phyloP scores from a whole-genome alignment of 2,888 invertebrate species.

The Brachypalpus laphriformis region DNA sequence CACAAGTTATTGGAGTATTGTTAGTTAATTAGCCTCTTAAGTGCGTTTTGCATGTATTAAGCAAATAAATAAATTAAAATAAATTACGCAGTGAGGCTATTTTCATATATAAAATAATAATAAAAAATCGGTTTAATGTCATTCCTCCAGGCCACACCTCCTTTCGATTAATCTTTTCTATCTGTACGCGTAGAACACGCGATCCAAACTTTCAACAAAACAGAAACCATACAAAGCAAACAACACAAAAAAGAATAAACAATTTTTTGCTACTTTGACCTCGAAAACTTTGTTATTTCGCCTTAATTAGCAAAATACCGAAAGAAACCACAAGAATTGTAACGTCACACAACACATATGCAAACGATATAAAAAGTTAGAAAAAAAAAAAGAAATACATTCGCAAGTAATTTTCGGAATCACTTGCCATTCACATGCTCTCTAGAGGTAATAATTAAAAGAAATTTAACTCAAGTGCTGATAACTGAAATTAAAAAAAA shows the following conservation, averaged over 20 bases:
- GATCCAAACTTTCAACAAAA: neutral
- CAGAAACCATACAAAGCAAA: neutral
- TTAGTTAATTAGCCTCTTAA: too few relatives aligned
- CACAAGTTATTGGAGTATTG: too few relatives aligned
- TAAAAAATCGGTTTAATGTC: neutral
- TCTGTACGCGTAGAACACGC: neutral
- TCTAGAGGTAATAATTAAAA: neutral
- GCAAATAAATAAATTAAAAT: too few relatives aligned
- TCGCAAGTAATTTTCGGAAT: neutral
- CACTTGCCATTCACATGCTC: slow-evolving; percentile 22
- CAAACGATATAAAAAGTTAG: too few relatives aligned
- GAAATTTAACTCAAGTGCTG: neutral
- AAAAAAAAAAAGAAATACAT: neutral
- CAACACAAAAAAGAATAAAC: neutral
- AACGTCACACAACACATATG: neutral
- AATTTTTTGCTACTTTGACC: slow-evolving; percentile 18
- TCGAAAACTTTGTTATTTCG: slow-evolving; percentile 17
- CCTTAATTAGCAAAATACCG: slow-evolving; percentile 4
- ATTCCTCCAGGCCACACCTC: neutral
- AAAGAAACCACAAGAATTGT: neutral
- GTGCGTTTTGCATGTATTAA: too few relatives aligned
- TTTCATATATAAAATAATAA: neutral
- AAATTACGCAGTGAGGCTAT: neutral
- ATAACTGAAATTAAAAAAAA: neutral
- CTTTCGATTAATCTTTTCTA: neutral